Evolutionary conservation across 2,888 invertebrate species (phyloP), one percentile per base, ranked within the genome.

Genomic region (Thalpophila matura): DNA sequence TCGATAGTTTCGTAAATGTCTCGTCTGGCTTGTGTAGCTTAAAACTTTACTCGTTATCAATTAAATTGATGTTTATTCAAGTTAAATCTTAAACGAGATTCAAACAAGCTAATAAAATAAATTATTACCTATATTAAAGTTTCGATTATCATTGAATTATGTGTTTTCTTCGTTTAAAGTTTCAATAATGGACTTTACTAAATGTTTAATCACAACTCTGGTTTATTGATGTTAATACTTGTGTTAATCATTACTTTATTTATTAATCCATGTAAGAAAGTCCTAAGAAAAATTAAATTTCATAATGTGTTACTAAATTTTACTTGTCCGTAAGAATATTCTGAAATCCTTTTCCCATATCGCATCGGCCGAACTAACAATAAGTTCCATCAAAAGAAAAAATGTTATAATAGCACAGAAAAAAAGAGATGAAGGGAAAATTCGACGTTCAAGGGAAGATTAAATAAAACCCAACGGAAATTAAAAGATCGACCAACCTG

Each of bases 401-500:
- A 64, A 42, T 20, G 26, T 16, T 31, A 54, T 38, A 35, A 55
- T 31, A 35, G 14, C 27, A 24, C 27, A 46, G 33, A 63, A 55
- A 61, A 75, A 42, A 59, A 47, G n/a, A 63, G 43, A 51, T 59
- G 38, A 47, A 60, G 7, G 38, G 45, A 72, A 63, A 53, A 78
- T 56, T 63, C 46, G 35, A 65, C 46, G 54, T 37, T 55, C 53
- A 62, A 71, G 45, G 58, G 40, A 60, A 80, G 78, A 80, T 79
- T 74, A 71, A 68, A 75, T 77, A 74, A 80, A 71, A 78, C 62
- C 74, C 78, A 74, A 66, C 76, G 76, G 80, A 80, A 78, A 79
- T 80, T 78, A 78, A 69, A 80, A 74, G 80, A 64, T 47, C 74
- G 68, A 49, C 49, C 85, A 85, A 85, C 85, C 85, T 85, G 85